A percentile compares a stretch with the other conserved stretches of the same genome.
Conservation (phyloP, 2,888 invertebrate genomes). For the Eueremaeus valkanovi region DNA sequence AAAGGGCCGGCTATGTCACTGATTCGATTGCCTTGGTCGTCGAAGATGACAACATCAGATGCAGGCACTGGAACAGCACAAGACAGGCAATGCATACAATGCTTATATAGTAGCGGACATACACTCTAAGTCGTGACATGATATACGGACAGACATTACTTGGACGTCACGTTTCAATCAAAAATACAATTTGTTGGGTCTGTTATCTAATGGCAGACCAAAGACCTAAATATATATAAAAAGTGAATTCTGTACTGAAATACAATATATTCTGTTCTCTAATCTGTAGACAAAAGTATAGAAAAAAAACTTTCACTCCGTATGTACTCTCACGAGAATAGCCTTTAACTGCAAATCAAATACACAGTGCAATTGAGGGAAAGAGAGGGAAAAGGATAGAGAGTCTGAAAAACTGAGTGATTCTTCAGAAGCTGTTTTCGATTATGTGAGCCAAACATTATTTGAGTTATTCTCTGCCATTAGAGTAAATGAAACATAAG, state of each 20-base stretch:
- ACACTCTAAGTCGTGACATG: slow-evolving; percentile 25
- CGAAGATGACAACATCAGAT: slow-evolving; percentile 36
- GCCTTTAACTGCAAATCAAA: slow-evolving; percentile 29
- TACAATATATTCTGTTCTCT: neutral
- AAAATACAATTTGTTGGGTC: slow-evolving; percentile 15
- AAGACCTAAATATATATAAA: neutral
- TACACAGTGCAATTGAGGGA: slow-evolving; percentile 5
- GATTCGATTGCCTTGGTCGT: slow-evolving; percentile 33
- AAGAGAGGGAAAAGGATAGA: neutral
- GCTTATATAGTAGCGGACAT: too few species aligned
- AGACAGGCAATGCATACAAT: slow-evolving; percentile 26
- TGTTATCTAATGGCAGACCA: neutral
- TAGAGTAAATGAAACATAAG: slow-evolving; percentile 28
- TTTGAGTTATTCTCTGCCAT: slow-evolving; percentile 22
- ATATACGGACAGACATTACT: slow-evolving; percentile 1
- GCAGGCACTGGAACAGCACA: slow-evolving; percentile 37
- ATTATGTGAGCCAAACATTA: slow-evolving; percentile 5
- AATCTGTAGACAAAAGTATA: slow-evolving; percentile 5
- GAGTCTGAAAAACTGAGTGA: neutral
- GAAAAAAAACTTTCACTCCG: neutral
- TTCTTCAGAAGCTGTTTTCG: neutral
- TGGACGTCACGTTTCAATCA: slow-evolving; percentile 29
- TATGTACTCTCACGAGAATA: neutral
- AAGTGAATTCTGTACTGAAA: neutral
- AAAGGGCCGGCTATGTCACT: slow-evolving; percentile 49